A percentile compares a stretch with the other conserved stretches of the same genome.
phyloP scores from a whole-genome alignment of 2,888 invertebrate genomes.

The Caenorhabditis sp. region DNA sequence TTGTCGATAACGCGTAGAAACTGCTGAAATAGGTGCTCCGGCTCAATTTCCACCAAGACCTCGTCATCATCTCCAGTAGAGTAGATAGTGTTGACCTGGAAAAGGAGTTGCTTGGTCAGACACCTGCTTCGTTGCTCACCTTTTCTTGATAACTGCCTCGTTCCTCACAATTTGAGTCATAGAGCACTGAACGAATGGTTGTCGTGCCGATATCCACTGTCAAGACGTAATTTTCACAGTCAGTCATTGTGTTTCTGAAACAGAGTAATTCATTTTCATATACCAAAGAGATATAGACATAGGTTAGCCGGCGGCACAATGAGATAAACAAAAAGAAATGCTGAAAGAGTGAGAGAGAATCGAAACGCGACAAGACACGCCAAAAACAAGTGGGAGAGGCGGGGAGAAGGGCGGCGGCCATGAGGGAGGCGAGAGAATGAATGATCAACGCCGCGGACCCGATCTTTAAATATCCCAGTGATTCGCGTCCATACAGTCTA shows the following conservation, averaged over 20 bases:
- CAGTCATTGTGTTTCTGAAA: not conserved
- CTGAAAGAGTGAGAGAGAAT: no score
- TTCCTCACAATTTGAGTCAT: slow-evolving; percentile 69
- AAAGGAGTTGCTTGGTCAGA: slow-evolving; percentile 17
- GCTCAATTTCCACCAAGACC: slow-evolving; percentile 77
- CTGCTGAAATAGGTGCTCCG: slow-evolving; percentile 73
- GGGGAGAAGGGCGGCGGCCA: slow-evolving; percentile 11
- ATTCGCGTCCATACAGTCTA: slow-evolving; percentile 38
- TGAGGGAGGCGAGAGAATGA: slow-evolving; percentile 3
- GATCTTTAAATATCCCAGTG: slow-evolving; percentile 55
- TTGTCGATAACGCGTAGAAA: slow-evolving; percentile 71
- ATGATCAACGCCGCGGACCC: slow-evolving; percentile 11
- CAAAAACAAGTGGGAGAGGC: slow-evolving; percentile 26
- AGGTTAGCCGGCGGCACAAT: no score
- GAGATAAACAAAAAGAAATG: not conserved
- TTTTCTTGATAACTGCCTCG: slow-evolving; percentile 65
- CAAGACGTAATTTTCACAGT: slow-evolving; percentile 53
- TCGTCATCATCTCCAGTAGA: slow-evolving; percentile 60
- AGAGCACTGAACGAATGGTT: slow-evolving; percentile 77
- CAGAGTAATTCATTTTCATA: no score
- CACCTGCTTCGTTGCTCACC: slow-evolving; percentile 18
- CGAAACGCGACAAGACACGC: not conserved
- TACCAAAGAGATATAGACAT: no score
- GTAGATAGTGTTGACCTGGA: slow-evolving; percentile 61
- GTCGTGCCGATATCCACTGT: slow-evolving; percentile 80